Percentiles rank a stretch among this genome's conserved stretches.
Conservation (phyloP, 2,113 vertebrate species). For the Struthidea cinerea region DNA sequence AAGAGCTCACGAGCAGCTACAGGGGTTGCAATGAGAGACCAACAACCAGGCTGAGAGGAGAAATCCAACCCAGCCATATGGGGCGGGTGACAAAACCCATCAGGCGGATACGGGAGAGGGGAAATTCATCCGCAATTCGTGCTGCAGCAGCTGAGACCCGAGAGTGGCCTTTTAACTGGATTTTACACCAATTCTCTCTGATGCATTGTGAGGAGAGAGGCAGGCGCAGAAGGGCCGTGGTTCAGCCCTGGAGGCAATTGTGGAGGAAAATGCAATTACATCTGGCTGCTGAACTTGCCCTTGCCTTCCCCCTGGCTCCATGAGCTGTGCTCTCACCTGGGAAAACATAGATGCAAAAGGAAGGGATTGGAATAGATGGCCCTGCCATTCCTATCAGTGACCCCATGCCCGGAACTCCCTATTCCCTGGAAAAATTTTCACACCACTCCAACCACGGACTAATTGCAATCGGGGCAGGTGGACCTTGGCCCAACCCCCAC, state of each 20-base stretch:
- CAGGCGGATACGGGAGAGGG: background rate
- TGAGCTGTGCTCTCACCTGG: constrained; percentile 41
- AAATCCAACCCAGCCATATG: constrained; percentile 25
- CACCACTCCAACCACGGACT: fast-evolving
- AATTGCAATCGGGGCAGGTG: background rate
- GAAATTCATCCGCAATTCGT: constrained; percentile 35
- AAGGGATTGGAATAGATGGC: constrained; percentile 44
- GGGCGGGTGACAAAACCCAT: constrained; percentile 19
- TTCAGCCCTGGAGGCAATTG: constrained; percentile 41
- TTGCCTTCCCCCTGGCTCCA: constrained; percentile 41
- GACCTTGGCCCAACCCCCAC: background rate
- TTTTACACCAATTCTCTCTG: constrained; percentile 61
- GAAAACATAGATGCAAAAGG: background rate
- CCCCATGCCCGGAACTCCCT: background rate
- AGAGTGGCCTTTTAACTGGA: constrained; percentile 53
- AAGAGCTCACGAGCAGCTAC: background rate
- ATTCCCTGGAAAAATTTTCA: background rate
- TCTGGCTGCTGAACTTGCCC: constrained; percentile 61
- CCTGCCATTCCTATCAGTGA: constrained; percentile 31
- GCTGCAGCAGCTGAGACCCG: constrained; percentile 23
- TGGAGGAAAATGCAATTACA: constrained; percentile 76
- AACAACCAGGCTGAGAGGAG: background rate
- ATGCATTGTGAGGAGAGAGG: constrained; percentile 33
- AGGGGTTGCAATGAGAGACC: background rate
- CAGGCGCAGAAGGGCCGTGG: constrained; percentile 8